A percentile compares a stretch with the other conserved stretches of the same genome.
phyloP scores from a whole-genome alignment of 2,888 invertebrate species.

The Eustalomyia histrio region DNA sequence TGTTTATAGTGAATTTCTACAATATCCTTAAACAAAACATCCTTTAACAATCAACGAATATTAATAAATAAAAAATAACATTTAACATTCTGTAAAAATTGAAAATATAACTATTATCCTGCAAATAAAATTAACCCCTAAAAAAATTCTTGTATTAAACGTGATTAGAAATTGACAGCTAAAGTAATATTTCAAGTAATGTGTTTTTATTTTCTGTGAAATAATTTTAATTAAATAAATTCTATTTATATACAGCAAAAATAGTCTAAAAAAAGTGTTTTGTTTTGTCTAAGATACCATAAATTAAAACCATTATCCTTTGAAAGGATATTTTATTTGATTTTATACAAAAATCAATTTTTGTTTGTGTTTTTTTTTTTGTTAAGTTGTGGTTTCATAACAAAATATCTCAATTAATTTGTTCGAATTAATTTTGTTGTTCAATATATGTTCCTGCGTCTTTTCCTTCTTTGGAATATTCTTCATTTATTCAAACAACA shows the following conservation, averaged over 20 bases:
- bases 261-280: conserved; percentile 24
- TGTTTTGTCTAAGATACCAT: not conserved
- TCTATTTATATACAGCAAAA: not conserved
- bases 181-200: conserved; percentile 11
- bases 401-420: not conserved
- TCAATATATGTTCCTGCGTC: conserved; percentile 27
- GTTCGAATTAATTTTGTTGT: conserved; percentile 3
- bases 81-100: conserved; percentile 20
- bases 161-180: not conserved
- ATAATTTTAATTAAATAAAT: not conserved
- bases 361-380: not conserved
- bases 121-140: not conserved
- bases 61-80: not conserved
- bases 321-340: not conserved
- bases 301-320: conserved; percentile 19
- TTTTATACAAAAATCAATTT: conserved; percentile 3
- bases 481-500: conserved; percentile 38
- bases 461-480: conserved; percentile 44
- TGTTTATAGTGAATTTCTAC: not conserved
- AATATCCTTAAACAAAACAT: not conserved
- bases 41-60: conserved; percentile 1
- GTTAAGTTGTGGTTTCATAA: not conserved
- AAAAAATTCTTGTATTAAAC: conserved; percentile 18
- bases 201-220: conserved; percentile 3
- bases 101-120: not conserved